Evolutionary conservation across 2,797 vertebrate genomes (phyloP), one percentile per base, ranked within the genome.

Genomic region (Cynodonichthys magdalenae): DNA sequence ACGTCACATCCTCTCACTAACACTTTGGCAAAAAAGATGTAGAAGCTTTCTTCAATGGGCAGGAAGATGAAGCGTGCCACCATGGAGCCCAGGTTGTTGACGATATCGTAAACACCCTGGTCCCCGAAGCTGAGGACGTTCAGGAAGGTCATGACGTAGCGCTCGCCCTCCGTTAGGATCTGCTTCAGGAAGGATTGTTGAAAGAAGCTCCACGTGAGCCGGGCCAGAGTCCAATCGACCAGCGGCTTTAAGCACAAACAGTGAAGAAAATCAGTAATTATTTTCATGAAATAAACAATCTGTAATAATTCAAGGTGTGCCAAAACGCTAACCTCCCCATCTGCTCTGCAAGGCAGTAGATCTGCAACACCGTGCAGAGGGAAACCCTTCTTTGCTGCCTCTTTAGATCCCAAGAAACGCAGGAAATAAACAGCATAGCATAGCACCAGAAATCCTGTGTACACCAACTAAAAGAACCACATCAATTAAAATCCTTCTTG

Each of bases 161-260:
- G 93, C 80, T 99, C 97, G 0, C 98, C 98, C 86, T 99, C 97
- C 42, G 97, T 98, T 73, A 99, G 92, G 86, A 99, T 94, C 88
- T 99, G 97, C 85, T 99, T 99, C 68, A 99, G 88, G 87, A 98
- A 99, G 52, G 97, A 99, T 55, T 99, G 98, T 79, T 99, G 97
- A 89, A 96, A 99, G 92, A 99, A 99, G 87, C 96, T 98, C 97
- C 96, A 99, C 1, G 96, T 97, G 83, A 99, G 69, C 53, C 85
- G 81, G 61, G 96, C 95, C 76, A 98, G 90, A 54, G 87, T 94
- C 95, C 94, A 93, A 75, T 98, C 95, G 24, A 99, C 59, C 76
- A 95, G 86, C 0, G 92, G 88, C 97, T 99, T 56, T 14, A 78
- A 47, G 68, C 15, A 81, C 24, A 79, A 39, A 71, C 3, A 36